These are phyloP conservation scores for Dendrocincla tyrannina DNA, from an alignment of 2,797 vertebrate genomes.

Conservation along the genomic window DNA sequence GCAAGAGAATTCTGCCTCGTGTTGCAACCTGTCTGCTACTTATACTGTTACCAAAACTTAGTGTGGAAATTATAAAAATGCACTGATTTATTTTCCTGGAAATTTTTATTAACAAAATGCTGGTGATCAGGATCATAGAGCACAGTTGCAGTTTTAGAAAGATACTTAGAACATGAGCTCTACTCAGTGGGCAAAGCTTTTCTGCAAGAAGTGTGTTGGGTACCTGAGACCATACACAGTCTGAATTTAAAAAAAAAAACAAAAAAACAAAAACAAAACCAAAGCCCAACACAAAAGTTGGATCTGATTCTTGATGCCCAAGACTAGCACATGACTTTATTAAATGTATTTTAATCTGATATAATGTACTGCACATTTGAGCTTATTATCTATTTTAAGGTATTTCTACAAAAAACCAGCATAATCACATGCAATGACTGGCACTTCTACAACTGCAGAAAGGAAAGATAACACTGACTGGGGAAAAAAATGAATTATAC, in stretches of 20 bases:
- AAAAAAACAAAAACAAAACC: too few relatives aligned
- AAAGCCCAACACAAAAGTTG: not conserved
- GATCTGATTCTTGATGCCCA: not conserved
- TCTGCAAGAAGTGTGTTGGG: not conserved
- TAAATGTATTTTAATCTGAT: not conserved
- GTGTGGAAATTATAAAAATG: not conserved
- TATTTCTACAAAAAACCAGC: not conserved
- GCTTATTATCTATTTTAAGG: not conserved
- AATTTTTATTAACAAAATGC: not conserved
- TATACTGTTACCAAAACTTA: not conserved
- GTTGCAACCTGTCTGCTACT: not conserved
- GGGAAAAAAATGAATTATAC: not conserved
- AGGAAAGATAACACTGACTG: not conserved
- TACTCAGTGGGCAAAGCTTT: not conserved
- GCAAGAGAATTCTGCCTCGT: not conserved
- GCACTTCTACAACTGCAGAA: not conserved
- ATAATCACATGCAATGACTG: not conserved
- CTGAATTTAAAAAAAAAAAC: not conserved
- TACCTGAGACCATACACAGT: not conserved
- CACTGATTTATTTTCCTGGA: not conserved
- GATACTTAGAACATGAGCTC: not conserved
- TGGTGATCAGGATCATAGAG: not conserved
- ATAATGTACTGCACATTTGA: not conserved
- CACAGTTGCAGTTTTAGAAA: not conserved
- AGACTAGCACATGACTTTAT: not conserved